Base-by-base conservation (phyloP, 1,140 invertebrate species). In the Aphis craccivora region DNA sequence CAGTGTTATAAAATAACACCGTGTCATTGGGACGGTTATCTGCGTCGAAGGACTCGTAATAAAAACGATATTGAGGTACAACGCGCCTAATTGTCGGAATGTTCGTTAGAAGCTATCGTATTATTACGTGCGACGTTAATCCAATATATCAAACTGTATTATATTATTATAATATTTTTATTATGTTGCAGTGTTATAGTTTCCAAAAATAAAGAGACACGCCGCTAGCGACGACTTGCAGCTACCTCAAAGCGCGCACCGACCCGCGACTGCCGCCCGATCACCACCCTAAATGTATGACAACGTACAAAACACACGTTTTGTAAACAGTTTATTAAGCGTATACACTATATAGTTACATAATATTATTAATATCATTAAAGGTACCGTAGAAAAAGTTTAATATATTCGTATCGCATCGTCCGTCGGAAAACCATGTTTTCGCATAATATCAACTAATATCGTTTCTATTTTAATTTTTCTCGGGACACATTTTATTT, bases 361-460 rank as follows among this genome's bases (percentile, higher is more conserved):
- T 76, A 67, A 67, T 67, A 76, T n/a, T 76, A 76, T n/a, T 76
- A 76, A 76, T 76, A 76, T 76, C 11, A 76, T 76, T n/a, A 76
- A 76, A 76, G 60, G 60, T 6, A 76, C 30, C 60, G n/a, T 76
- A 76, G n/a, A 76, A 76, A 76, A 76, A 20, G 11, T 2, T 8
- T 30, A 30, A 11, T 67, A 67, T 67, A 67, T 67, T 30, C 25
- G 55, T 60, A 30, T 30, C 18, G 6, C 25, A 84, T 43, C 18
- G 81, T 84, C 22, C 37, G 81, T 83, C 22, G 1, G 25, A 83
- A 37, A 8, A 83, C 81, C 20, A 7, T 84, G 25, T 84, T 43
- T 11, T 40, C 3, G 2, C 37, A 3, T 22, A 40, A 37, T 22
- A 20, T 83, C 20, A 14, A 76, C 37, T 22, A 23, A n/a, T n/a